These are phyloP conservation scores for Lepus timidus DNA, from an alignment of 2,113 vertebrate genomes.

Conservation along the genomic window DNA sequence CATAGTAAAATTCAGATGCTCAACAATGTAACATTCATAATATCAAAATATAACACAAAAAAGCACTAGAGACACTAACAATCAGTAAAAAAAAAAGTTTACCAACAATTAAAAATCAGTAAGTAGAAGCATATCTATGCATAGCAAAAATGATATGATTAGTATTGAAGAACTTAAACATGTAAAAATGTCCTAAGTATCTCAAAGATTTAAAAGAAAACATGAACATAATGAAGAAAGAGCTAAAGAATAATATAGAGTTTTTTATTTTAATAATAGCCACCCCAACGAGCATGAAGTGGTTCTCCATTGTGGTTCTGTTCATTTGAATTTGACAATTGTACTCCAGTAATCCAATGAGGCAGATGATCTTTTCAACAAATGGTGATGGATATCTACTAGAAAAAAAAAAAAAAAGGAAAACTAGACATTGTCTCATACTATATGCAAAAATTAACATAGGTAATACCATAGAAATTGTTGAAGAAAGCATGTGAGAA, in stretches of 20 bases:
- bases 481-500: neutral
- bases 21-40: neutral
- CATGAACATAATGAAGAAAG: neutral
- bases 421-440: neutral
- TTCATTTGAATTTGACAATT: neutral
- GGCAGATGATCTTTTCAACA: neutral
- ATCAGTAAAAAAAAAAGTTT: neutral
- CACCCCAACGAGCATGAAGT: neutral
- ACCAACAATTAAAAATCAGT: conserved; percentile 19
- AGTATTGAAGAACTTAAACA: neutral
- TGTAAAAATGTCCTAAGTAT: neutral
- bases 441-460: too few species aligned
- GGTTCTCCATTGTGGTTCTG: neutral
- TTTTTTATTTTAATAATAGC: neutral
- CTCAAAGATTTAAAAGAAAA: conserved; percentile 21
- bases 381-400: neutral
- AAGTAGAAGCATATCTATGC: neutral
- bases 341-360: neutral
- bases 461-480: too few species aligned
- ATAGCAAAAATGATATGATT: neutral
- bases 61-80: neutral
- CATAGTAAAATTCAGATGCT: neutral
- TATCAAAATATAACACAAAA: neutral
- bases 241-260: neutral
- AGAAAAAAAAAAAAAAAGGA: neutral